Conservation (phyloP, 2,113 vertebrate species). For the Epinephelus fuscoguttatus region DNA sequence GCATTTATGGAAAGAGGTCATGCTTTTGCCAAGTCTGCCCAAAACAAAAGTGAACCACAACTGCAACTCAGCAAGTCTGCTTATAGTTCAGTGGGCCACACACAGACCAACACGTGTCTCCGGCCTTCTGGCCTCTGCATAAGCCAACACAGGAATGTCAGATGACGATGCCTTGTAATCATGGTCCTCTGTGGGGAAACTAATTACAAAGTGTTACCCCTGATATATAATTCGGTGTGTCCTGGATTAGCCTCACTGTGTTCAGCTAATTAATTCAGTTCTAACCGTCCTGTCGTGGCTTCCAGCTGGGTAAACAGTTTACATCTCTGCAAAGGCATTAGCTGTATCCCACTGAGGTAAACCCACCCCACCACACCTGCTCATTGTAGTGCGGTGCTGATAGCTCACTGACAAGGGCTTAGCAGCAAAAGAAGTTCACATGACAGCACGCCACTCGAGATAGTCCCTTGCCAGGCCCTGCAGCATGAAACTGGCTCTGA, state of each 20-base stretch:
- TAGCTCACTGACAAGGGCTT: conserved; percentile 32
- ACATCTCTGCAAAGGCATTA: conserved; percentile 40
- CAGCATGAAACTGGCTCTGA: conserved; percentile 7
- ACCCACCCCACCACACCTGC: conserved; percentile 51
- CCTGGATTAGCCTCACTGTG: conserved; percentile 66
- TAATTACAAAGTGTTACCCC: conserved; percentile 73
- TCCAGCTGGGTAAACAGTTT: conserved; percentile 71
- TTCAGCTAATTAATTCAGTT: conserved; percentile 63
- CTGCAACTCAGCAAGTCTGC: conserved; percentile 61
- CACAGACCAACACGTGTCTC: conserved; percentile 63
- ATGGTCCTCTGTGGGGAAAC: conserved; percentile 58
- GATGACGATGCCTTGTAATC: conserved; percentile 67
- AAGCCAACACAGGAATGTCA: conserved; percentile 58
- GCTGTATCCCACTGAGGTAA: conserved; percentile 13
- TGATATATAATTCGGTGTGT: conserved; percentile 60
- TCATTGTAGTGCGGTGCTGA: conserved; percentile 41
- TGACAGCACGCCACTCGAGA: conserved; percentile 8
- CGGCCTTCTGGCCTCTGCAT: conserved; percentile 47
- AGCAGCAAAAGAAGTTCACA: conserved; percentile 9
- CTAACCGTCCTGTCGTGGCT: conserved; percentile 15
- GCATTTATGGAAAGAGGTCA: conserved; percentile 37
- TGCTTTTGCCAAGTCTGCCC: conserved; percentile 31
- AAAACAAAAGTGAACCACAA: conserved; percentile 53
- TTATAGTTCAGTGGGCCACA: conserved; percentile 73
- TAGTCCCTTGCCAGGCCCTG: background rate